Percentiles rank a stretch among this genome's conserved stretches.
Evolutionary conservation across 2,888 invertebrate genomes (phyloP).

Genomic region (Argyra leucocephala): DNA sequence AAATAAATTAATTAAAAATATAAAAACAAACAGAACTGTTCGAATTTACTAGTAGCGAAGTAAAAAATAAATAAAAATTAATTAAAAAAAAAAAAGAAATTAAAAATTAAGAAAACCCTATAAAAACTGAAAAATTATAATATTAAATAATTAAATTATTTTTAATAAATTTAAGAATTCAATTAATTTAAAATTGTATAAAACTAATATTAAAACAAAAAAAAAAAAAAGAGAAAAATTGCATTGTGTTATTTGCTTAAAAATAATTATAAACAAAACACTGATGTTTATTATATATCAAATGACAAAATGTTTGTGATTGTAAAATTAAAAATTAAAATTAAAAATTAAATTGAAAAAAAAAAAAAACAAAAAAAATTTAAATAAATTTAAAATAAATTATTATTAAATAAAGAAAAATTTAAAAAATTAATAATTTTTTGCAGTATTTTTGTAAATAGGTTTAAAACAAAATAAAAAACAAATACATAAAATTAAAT

Average conservation of each 20-base stretch:
- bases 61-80: neutral
- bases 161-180: too few relatives aligned
- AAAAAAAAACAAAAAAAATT: too few relatives aligned
- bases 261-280: neutral
- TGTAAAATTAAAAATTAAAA: neutral
- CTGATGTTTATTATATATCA: neutral
- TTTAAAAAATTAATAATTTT: neutral
- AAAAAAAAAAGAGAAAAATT: neutral
- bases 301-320: neutral
- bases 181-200: too few relatives aligned
- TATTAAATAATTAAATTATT: neutral
- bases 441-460: constrained; percentile 9
- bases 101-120: neutral
- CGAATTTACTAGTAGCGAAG: constrained; percentile 3
- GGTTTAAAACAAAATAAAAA: neutral
- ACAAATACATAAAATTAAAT: neutral
- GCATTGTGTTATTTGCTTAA: neutral
- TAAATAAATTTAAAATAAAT: too few relatives aligned
- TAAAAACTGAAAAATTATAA: neutral
- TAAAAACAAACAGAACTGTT: constrained; percentile 2
- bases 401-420: too few relatives aligned
- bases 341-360: neutral
- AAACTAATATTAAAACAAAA: too few relatives aligned
- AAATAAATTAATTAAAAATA: neutral
- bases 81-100: neutral